phyloP scores from a whole-genome alignment of 2,888 invertebrate genomes.

The Synergus laeviventris region DNA sequence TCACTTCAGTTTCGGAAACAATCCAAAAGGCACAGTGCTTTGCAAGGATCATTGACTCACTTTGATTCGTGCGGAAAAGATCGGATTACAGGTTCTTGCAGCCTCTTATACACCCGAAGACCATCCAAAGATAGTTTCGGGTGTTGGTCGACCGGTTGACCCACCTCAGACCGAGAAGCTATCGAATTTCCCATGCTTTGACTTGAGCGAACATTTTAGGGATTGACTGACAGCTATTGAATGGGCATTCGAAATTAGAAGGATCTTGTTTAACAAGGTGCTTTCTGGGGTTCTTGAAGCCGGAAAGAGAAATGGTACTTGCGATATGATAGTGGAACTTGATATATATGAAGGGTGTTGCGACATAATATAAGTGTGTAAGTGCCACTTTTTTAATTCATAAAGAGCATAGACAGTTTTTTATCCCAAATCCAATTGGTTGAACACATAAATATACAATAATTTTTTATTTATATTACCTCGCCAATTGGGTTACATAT shows the following conservation, averaged over 20 bases:
- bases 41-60: slow-evolving; percentile 41
- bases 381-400: no score
- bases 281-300: background rate
- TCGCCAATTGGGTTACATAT: no score
- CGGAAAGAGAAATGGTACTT: background rate
- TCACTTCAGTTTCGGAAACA: slow-evolving; percentile 25
- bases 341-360: no score
- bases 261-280: slow-evolving; percentile 24
- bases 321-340: background rate
- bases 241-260: slow-evolving; percentile 7
- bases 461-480: no score
- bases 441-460: no score
- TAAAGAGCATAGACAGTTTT: no score
- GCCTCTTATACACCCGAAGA: background rate
- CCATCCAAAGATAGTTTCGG: slow-evolving; percentile 10
- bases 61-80: slow-evolving; percentile 45
- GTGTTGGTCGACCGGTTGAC: slow-evolving; percentile 37
- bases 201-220: slow-evolving; percentile 26
- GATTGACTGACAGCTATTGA: slow-evolving; percentile 18
- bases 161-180: slow-evolving; percentile 7
- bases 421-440: no score
- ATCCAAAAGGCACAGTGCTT: slow-evolving; percentile 17
- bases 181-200: slow-evolving; percentile 38
- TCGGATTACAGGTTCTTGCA: slow-evolving; percentile 42
- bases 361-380: no score